Base-by-base conservation (phyloP, 2,113 vertebrate species). In the Pardalotus punctatus region DNA sequence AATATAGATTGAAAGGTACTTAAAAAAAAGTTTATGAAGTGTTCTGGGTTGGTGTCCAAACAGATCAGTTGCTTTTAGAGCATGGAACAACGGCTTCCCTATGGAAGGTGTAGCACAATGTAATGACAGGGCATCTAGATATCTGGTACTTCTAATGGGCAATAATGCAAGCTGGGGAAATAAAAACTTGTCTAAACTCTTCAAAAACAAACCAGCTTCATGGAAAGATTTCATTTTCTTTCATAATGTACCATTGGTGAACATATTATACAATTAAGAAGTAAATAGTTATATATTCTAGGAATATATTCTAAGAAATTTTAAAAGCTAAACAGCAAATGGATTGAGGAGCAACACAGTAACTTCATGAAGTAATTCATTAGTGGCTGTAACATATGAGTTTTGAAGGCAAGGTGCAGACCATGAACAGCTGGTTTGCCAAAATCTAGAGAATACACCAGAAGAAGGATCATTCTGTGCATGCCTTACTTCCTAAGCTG, bases 11-110 rank as follows among this genome's bases (percentile, higher is more conserved):
- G 48, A 21, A 66, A 79, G 47, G 33, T 11, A 38, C 29, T 61
- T 71, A 5, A 1, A 71, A 1, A 71, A 25, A 9, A 66, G 31
- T 69, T 84, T 45, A 69, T 53, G 47, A 9, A 48, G 40, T 78
- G 69, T 48, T 89, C 19, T 76, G 53, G 6, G 9, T 79, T 70
- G 50, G 9, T 50, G 36, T 92, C 45, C 48, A 36, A 67, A 69
- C 22, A 79, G 48, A 64, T 69, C 23, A n/a, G 20, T 12, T 10
- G 2, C 18, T n/a, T 66, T 84, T 28, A 51, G 25, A 64, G 17
- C 0, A 0, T 1, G 1, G 35, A 62, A 31, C 21, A 70, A 5
- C 10, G 86, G 5, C 18, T 66, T 77, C 31, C 31, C 3, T 35
- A 31, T 25, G 78, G 27, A 51, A 74, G n/a, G 35, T 53, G 51